phyloP scores from a whole-genome alignment of 2,888 invertebrate genomes.

The Ceratothoa steindachneri region DNA sequence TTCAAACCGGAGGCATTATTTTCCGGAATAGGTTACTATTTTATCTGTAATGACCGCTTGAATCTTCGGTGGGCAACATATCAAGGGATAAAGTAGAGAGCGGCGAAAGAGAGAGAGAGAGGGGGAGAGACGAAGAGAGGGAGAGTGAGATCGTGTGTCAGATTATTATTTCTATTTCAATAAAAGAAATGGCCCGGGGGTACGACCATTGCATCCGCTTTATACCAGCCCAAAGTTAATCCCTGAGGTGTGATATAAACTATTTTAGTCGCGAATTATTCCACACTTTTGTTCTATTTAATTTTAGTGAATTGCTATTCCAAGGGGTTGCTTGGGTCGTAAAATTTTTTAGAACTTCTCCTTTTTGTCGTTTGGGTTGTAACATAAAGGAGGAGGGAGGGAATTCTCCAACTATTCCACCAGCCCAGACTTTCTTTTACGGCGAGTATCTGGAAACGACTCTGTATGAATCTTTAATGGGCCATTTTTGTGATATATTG shows the following conservation, averaged over 20 bases:
- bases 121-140: no score
- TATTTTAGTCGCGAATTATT: not conserved
- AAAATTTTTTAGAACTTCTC: constrained; percentile 3
- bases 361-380: not conserved
- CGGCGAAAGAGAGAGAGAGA: not conserved
- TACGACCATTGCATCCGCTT: no score
- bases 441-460: not conserved
- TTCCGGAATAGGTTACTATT: constrained; percentile 43
- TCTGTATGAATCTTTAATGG: constrained; percentile 1
- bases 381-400: not conserved
- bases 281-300: constrained; percentile 2
- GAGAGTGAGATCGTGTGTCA: not conserved
- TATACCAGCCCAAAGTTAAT: no score
- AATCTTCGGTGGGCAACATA: constrained; percentile 21
- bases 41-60: constrained; percentile 33
- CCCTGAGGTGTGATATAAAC: constrained; percentile 8
- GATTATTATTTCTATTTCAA: constrained; percentile 18
- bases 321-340: not conserved
- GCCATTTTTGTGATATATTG: not conserved
- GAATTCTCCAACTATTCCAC: not conserved
- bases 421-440: no score
- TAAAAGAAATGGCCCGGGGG: constrained; percentile 3
- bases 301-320: not conserved
- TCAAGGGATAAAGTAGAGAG: not conserved
- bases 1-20: constrained; percentile 42